Percentiles rank a stretch among this genome's conserved stretches.
Conservation (phyloP, 2,113 vertebrate genomes). For the Grammomys dolichurus region DNA sequence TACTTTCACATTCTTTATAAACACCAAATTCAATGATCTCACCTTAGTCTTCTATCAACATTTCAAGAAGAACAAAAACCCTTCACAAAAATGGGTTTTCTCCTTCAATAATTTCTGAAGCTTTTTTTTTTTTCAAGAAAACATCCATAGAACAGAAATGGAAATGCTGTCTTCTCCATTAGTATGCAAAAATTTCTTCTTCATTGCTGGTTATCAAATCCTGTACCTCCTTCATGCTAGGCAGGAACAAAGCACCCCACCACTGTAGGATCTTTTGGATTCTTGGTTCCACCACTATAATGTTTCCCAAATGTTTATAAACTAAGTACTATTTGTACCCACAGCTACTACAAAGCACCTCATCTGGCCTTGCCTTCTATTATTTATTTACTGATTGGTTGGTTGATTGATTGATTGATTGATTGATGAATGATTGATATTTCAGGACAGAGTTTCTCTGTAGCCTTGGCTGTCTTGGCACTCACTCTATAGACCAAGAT, state of each 20-base stretch:
- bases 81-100: conserved; percentile 8
- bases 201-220: background rate
- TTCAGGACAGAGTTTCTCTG: background rate
- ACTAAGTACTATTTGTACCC: background rate
- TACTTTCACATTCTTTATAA: background rate
- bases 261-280: background rate
- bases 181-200: background rate
- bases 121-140: conserved; percentile 23
- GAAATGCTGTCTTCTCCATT: background rate
- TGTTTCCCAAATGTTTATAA: background rate
- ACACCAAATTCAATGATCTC: background rate
- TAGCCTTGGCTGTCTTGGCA: background rate
- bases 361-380: background rate
- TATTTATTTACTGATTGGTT: background rate
- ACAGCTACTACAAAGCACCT: background rate
- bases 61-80: background rate
- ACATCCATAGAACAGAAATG: background rate
- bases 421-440: no score
- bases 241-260: background rate
- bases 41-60: background rate
- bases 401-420: no score
- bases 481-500: background rate
- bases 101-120: conserved; percentile 20
- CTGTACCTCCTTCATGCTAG: background rate
- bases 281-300: background rate